These are phyloP conservation scores for Petrocephalus sullivani DNA, from an alignment of 2,797 vertebrate species.

Conservation along the genomic window DNA sequence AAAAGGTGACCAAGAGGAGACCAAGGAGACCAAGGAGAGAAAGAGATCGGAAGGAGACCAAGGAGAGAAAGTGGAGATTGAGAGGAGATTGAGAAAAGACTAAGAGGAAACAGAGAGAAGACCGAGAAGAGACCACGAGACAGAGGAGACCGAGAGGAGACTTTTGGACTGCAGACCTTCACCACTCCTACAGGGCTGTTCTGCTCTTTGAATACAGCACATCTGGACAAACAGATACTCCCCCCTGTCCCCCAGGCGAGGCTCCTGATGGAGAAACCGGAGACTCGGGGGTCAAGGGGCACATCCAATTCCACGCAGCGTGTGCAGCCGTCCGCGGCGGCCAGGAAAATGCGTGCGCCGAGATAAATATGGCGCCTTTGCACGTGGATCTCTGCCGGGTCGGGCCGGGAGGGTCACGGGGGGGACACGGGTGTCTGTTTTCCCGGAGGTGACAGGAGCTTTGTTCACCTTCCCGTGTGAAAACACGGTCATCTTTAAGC, in stretches of 20 bases:
- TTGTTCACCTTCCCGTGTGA: slow-evolving; percentile 10
- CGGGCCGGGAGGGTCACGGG: neutral
- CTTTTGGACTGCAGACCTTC: neutral
- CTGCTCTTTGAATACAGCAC: neutral
- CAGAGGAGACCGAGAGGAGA: neutral
- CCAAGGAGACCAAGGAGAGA: too few species aligned
- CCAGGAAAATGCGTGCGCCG: neutral
- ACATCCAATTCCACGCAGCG: slow-evolving; percentile 12
- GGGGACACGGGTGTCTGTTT: neutral
- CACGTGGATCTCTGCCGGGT: neutral
- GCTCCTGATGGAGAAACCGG: neutral
- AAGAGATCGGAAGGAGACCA: too few species aligned
- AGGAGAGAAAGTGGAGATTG: neutral
- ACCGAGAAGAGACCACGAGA: too few species aligned
- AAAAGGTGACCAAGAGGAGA: too few species aligned
- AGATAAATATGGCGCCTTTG: neutral
- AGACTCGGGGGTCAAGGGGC: neutral
- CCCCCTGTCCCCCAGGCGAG: neutral
- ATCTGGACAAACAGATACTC: neutral
- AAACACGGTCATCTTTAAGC: neutral
- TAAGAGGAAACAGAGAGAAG: too few species aligned
- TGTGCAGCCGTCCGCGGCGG: slow-evolving; percentile 3
- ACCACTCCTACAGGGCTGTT: neutral
- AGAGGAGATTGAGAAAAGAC: neutral
- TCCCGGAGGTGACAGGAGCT: slow-evolving; percentile 10